Evolutionary conservation across 2,888 invertebrate genomes (phyloP).

Genomic region (Steinernema scapterisci): DNA sequence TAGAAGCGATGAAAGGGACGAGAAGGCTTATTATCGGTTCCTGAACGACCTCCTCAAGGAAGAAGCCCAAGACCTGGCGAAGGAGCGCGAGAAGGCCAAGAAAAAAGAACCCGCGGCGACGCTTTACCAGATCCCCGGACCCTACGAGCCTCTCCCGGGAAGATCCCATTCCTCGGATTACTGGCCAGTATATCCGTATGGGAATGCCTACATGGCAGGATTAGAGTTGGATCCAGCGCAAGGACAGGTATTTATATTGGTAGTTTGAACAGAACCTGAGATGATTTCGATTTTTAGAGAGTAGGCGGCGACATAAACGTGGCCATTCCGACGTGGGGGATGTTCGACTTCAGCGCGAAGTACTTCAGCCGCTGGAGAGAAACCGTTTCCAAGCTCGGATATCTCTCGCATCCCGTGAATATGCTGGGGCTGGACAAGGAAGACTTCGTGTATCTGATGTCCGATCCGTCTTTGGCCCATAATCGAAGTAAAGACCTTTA

Average conservation of each 20-base stretch:
- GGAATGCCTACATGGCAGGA: slow-evolving; percentile 3
- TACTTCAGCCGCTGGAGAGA: slow-evolving; percentile 46
- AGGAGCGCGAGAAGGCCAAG: not conserved
- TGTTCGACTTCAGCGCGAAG: slow-evolving; percentile 56
- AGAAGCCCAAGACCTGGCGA: not conserved
- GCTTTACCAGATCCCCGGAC: not conserved
- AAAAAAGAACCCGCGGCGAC: not conserved
- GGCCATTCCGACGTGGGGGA: slow-evolving; percentile 58
- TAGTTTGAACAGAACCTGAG: too few species aligned
- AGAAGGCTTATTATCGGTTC: slow-evolving; percentile 13
- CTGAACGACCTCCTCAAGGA: slow-evolving; percentile 21
- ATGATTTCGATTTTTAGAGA: slow-evolving; percentile 45
- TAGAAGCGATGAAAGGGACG: not conserved
- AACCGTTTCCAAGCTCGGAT: slow-evolving; percentile 49
- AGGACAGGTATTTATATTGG: too few species aligned
- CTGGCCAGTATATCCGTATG: slow-evolving; percentile 14
- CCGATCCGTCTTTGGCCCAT: slow-evolving; percentile 48
- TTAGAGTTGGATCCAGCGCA: slow-evolving; percentile 3
- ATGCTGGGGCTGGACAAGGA: slow-evolving; percentile 58
- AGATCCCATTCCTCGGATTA: not conserved
- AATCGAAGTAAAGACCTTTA: slow-evolving; percentile 48
- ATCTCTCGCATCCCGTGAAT: slow-evolving; percentile 58
- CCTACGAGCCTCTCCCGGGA: not conserved
- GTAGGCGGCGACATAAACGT: slow-evolving; percentile 60
- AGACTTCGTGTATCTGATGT: slow-evolving; percentile 54